Evolutionary conservation across 2,113 vertebrate species (phyloP).

Genomic region (Collichthys lucidus): DNA sequence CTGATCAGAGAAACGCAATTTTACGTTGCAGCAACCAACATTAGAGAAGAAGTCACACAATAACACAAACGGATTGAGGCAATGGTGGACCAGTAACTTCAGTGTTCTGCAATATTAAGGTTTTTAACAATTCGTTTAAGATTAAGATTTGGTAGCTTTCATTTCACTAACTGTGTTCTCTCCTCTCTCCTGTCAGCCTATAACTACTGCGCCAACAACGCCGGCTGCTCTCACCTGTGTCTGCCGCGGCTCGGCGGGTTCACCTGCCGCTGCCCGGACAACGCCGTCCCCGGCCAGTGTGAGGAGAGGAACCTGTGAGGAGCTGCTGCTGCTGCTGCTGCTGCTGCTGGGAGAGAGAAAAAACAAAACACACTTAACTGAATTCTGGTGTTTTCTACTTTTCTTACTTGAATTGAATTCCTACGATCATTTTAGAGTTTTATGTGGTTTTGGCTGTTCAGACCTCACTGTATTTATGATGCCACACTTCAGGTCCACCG

Average conservation of each 20-base stretch:
- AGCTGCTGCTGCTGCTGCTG: background rate
- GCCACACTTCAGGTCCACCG: conserved; percentile 4
- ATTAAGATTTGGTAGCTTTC: background rate
- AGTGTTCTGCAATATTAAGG: no score
- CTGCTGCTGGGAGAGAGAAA: background rate
- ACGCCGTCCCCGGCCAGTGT: conserved; percentile 83
- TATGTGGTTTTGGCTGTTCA: conserved; percentile 2
- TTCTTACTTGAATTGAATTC: conserved; percentile 59
- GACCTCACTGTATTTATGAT: conserved; percentile 12
- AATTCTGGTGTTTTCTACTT: conserved; percentile 20
- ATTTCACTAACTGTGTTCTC: background rate
- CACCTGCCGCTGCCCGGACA: conserved; percentile 91
- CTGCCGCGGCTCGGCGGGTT: conserved; percentile 90
- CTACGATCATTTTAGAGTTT: background rate
- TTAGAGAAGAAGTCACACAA: no score
- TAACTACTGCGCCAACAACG: conserved; percentile 93
- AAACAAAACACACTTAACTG: conserved; percentile 13
- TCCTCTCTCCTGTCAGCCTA: conserved; percentile 77
- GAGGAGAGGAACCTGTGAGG: conserved; percentile 80
- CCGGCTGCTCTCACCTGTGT: conserved; percentile 93
- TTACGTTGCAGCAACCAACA: no score
- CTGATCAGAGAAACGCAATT: no score
- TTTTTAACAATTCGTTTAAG: background rate
- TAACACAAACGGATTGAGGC: no score
- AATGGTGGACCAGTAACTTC: no score